Percentiles rank a stretch among this genome's conserved stretches.
Evolutionary conservation across 2,113 vertebrate species (phyloP).

Genomic region (Chamaetylas fuelleborni): DNA sequence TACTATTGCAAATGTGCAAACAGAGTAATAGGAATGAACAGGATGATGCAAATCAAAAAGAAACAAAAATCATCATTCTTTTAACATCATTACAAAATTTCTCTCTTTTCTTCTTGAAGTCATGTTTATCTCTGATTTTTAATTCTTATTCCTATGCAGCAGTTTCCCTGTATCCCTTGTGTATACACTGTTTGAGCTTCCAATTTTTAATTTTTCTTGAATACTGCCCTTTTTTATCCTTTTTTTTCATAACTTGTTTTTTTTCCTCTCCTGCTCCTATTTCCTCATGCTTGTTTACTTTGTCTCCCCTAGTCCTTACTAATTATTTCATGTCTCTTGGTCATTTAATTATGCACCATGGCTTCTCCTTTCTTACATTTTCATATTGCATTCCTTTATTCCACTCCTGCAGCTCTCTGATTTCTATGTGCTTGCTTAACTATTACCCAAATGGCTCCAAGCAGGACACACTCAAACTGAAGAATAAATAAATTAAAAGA

Average conservation of each 20-base stretch:
- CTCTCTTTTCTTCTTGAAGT: not conserved
- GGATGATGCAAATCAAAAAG: not conserved
- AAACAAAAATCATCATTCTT: not conserved
- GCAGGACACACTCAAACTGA: slow-evolving; percentile 57
- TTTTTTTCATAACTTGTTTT: not conserved
- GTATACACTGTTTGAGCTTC: not conserved
- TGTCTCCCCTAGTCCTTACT: not conserved
- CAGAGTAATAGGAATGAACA: not conserved
- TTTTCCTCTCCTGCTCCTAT: not conserved
- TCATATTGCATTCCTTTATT: slow-evolving; percentile 12
- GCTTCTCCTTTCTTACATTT: not conserved
- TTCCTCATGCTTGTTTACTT: not conserved
- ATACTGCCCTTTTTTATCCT: not conserved
- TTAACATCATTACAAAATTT: not conserved
- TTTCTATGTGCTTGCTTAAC: slow-evolving; percentile 50
- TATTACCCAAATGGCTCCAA: slow-evolving; percentile 60
- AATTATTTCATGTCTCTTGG: slow-evolving; percentile 27
- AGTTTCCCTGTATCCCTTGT: not conserved
- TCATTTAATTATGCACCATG: not conserved
- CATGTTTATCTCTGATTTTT: not conserved
- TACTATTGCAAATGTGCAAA: not conserved
- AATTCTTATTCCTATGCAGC: not conserved
- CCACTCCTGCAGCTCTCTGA: slow-evolving; percentile 18
- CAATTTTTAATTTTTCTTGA: slow-evolving; percentile 17
- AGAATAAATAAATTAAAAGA: slow-evolving; percentile 62